phyloP scores from a whole-genome alignment of 2,888 invertebrate genomes.

The Dynastes tityus region DNA sequence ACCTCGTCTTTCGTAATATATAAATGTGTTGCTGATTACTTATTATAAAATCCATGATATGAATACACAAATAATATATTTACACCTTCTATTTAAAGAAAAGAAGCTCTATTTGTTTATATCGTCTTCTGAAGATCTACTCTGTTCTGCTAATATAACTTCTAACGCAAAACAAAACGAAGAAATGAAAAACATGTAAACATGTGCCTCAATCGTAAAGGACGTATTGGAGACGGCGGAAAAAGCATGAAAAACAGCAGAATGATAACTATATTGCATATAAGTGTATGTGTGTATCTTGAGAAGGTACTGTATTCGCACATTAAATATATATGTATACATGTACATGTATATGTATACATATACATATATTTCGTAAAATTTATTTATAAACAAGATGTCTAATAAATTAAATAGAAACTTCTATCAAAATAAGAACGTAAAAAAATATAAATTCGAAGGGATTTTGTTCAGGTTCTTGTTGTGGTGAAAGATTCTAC shows the following conservation, averaged over 20 bases:
- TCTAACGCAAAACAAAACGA: constrained; percentile 30
- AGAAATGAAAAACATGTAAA: constrained; percentile 20
- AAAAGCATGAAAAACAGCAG: background rate
- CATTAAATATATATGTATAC: constrained; percentile 37
- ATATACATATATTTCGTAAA: constrained; percentile 27
- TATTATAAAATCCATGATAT: constrained; percentile 1
- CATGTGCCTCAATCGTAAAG: constrained; percentile 54
- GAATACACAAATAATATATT: background rate
- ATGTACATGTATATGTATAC: constrained; percentile 3
- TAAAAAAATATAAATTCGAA: background rate
- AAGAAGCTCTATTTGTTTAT: constrained; percentile 15
- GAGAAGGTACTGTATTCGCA: constrained; percentile 34
- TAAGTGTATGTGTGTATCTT: constrained; percentile 5
- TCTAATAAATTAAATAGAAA: background rate
- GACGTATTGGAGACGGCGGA: constrained; percentile 12
- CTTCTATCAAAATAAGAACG: constrained; percentile 9
- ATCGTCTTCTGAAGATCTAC: constrained; percentile 13
- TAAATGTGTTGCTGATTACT: constrained; percentile 41
- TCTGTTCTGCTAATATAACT: constrained; percentile 22
- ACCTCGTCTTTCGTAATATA: constrained; percentile 1
- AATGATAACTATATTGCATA: constrained; percentile 17
- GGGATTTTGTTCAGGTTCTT: background rate
- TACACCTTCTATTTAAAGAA: constrained; percentile 1
- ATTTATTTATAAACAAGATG: constrained; percentile 20
- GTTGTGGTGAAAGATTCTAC: background rate